Percentiles rank a stretch among this genome's conserved stretches.
These are phyloP conservation scores for Cathartes aura DNA, from an alignment of 2,113 vertebrate genomes.

Conservation along the genomic window DNA sequence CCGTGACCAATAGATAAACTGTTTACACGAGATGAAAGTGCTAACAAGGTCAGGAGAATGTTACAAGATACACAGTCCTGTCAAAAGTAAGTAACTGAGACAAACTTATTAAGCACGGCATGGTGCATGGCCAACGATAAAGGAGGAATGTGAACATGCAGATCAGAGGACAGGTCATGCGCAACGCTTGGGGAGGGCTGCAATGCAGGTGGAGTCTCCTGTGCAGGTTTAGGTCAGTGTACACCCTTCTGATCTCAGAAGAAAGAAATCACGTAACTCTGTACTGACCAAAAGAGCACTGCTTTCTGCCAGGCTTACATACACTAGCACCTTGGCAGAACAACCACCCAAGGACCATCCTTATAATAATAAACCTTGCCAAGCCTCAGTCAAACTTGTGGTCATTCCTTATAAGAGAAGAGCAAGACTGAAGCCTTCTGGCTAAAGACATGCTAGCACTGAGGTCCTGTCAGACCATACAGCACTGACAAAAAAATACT, in stretches of 20 bases:
- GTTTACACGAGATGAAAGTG: neutral
- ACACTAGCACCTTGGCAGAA: neutral
- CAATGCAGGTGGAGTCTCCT: neutral
- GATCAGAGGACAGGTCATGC: neutral
- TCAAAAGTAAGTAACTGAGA: neutral
- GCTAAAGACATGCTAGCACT: neutral
- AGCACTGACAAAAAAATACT: neutral
- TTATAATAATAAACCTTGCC: neutral
- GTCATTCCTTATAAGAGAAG: neutral
- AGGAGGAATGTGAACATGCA: neutral
- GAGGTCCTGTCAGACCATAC: neutral
- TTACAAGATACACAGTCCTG: neutral
- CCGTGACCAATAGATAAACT: neutral
- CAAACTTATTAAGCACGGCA: neutral
- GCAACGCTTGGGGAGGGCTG: rapidly evolving
- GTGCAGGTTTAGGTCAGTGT: neutral
- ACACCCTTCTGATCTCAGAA: neutral
- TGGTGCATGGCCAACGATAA: neutral
- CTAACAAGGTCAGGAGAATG: neutral
- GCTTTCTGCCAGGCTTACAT: neutral
- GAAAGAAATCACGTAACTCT: neutral
- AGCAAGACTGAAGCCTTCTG: neutral
- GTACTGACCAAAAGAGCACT: neutral
- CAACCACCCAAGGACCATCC: neutral
- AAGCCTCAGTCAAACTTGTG: neutral